Evolutionary conservation across 2,113 vertebrate genomes (phyloP), one percentile per base, ranked within the genome.

Genomic region (Myotis lucifugus): DNA sequence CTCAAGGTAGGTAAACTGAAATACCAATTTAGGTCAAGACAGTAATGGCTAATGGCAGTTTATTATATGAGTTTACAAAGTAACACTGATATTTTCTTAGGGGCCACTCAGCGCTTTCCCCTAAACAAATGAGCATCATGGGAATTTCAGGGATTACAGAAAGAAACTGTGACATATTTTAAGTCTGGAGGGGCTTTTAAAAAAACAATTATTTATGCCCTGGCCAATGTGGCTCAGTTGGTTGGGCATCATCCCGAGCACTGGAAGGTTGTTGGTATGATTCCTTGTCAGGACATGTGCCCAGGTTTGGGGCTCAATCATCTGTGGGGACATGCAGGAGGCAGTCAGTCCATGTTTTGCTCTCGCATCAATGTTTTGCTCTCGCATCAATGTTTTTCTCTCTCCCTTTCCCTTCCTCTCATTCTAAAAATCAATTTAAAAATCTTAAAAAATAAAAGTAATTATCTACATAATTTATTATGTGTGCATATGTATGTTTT

Each of bases 51-150:
- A 59, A 50, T 14, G 15, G 56, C 18, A 61, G 25, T 42, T 70
- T 9, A 32, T 32, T 56, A 23, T 11, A 54, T 81, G 19, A 87
- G 50, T 77, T 92, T 66, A n/a, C 14, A 94, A 67, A 27, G 91
- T 61, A 50, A 92, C 17, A 29, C 15, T 9, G n/a, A 37, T 37
- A 72, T 54, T 87, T 78, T 76, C 79, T 74, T 61, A 85, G 17
- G 17, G 40, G 50, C 34, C 67, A 25, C 11, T 86, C 5, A 56
- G 29, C 59, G 70, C 27, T 88, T 79, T 83, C 46, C 32, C 9
- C 46, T 83, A 90, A 89, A 85, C 74, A 86, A 82, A 94, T 76
- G 21, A 91, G 27, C 64, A 89, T 73, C 0, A 56, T n/a, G 64
- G 40, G 78, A 73, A 82, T 46, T 84, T 74, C 70, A 54, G 67